Conservation (phyloP, 2,113 vertebrate species). For the Nannospalax galili region DNA sequence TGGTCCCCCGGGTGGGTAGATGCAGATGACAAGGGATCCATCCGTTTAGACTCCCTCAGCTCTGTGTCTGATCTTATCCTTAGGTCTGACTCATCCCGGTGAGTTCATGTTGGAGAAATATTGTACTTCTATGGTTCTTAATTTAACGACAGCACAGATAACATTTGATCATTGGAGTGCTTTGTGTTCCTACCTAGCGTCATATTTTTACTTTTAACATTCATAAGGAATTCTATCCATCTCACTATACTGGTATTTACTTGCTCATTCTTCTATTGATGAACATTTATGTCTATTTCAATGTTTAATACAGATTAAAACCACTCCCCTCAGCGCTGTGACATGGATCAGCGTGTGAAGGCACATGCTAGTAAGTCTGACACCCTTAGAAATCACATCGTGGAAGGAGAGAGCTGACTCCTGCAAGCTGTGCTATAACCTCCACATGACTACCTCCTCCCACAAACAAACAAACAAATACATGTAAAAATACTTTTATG, state of each 20-base stretch:
- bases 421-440: too few species aligned
- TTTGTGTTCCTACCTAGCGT: background rate
- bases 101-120: background rate
- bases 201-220: background rate
- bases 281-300: background rate
- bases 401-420: too few species aligned
- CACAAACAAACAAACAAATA: too few species aligned
- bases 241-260: background rate
- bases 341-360: too few species aligned
- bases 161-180: too few species aligned
- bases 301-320: background rate
- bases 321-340: background rate
- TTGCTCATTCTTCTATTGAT: background rate
- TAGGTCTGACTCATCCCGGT: background rate
- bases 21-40: fast-evolving
- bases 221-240: background rate
- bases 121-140: background rate
- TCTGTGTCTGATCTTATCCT: background rate
- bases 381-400: too few species aligned
- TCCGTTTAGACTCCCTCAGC: fast-evolving
- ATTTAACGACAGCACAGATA: too few species aligned
- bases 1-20: background rate
- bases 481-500: too few species aligned
- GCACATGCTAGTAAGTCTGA: too few species aligned
- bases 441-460: too few species aligned